Conservation (phyloP, 1,140 invertebrate genomes). For the Agraylea sexmaculata region DNA sequence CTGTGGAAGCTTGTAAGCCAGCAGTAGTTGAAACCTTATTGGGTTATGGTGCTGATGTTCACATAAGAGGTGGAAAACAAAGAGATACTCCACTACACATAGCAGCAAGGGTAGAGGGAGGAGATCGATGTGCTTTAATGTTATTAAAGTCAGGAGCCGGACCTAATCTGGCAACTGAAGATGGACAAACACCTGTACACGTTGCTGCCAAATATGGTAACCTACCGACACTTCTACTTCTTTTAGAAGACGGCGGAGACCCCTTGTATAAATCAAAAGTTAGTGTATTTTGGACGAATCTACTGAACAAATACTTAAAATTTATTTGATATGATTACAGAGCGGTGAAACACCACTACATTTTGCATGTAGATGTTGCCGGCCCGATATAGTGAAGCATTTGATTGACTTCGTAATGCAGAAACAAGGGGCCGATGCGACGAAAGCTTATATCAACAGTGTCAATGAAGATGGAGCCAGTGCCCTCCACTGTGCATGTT, state of each 20-base stretch:
- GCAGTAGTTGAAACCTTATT: conserved; percentile 92
- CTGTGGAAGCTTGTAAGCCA: conserved; percentile 92
- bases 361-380: conserved; percentile 74
- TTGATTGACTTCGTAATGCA: conserved; percentile 77
- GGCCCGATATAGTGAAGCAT: conserved; percentile 73
- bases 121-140: conserved; percentile 94
- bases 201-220: conserved; percentile 84
- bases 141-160: conserved; percentile 93
- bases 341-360: conserved; percentile 93
- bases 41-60: conserved; percentile 93
- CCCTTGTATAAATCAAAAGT: conserved; percentile 84
- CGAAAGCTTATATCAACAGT: conserved; percentile 65
- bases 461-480: conserved; percentile 86
- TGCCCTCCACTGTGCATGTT: conserved; percentile 79
- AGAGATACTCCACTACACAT: conserved; percentile 93
- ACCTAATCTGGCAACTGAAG: conserved; percentile 83
- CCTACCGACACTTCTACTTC: conserved; percentile 66
- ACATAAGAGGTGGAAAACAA: conserved; percentile 79
- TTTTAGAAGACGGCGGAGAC: conserved; percentile 86
- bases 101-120: conserved; percentile 82
- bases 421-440: conserved; percentile 55
- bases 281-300: conserved; percentile 19
- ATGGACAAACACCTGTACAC: conserved; percentile 89
- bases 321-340: too few relatives aligned
- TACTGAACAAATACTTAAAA: too few relatives aligned